These are phyloP conservation scores for Amphiura filiformis DNA, from an alignment of 35 echinoderm and acorn worm genomes.

Conservation along the genomic window DNA sequence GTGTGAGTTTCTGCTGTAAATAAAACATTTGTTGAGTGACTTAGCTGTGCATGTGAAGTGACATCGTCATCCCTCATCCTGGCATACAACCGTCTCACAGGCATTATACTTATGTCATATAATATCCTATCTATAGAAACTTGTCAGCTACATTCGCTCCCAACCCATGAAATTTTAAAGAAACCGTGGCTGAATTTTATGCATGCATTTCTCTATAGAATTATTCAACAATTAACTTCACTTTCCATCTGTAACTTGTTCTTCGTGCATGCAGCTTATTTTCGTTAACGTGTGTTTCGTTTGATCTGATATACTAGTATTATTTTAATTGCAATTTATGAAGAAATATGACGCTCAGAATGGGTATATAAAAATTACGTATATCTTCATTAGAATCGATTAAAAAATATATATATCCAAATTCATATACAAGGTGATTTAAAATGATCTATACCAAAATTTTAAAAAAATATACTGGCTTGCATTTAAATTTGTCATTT, in stretches of 20 bases:
- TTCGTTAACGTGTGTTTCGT: too few relatives aligned
- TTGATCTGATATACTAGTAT: too few relatives aligned
- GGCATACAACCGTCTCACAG: not conserved
- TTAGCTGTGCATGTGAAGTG: not conserved
- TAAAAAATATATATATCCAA: too few relatives aligned
- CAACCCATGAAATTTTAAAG: not conserved
- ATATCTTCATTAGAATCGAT: too few relatives aligned
- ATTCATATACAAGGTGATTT: too few relatives aligned
- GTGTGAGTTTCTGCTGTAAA: not conserved
- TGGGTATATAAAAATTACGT: too few relatives aligned
- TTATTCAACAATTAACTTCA: not conserved
- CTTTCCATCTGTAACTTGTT: not conserved
- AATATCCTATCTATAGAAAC: not conserved
- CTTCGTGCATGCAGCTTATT: too few relatives aligned
- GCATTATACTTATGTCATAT: not conserved
- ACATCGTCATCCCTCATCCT: not conserved
- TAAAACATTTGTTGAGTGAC: not conserved
- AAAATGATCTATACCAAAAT: too few relatives aligned
- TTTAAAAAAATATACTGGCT: too few relatives aligned
- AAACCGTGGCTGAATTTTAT: not conserved
- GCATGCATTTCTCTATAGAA: not conserved
- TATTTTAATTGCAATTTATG: too few relatives aligned
- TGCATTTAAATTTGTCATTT: too few relatives aligned
- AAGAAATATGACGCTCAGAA: too few relatives aligned
- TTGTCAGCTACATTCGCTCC: not conserved